These are phyloP conservation scores for Drosophila erecta DNA, from an alignment of 1,140 invertebrate species.

Conservation along the genomic window DNA sequence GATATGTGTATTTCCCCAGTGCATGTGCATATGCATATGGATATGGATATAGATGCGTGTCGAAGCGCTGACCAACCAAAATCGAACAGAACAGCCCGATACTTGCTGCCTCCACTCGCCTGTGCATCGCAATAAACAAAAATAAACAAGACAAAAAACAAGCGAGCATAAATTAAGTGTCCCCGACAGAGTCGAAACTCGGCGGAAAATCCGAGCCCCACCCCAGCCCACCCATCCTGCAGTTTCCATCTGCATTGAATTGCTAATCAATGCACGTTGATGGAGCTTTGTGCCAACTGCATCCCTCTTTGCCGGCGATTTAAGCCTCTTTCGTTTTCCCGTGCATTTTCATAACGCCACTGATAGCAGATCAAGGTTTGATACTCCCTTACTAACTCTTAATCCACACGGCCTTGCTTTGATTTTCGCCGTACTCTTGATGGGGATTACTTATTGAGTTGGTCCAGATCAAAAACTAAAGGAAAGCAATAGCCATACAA, in stretches of 20 bases:
- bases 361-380: constrained; percentile 1
- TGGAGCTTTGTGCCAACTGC: constrained; percentile 2
- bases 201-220: neutral
- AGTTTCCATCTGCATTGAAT: constrained; percentile 45
- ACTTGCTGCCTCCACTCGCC: neutral
- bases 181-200: constrained; percentile 12
- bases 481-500: too few relatives aligned
- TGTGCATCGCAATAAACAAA: constrained; percentile 70
- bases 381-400: too few relatives aligned
- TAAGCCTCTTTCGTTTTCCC: constrained; percentile 10
- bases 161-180: constrained; percentile 67
- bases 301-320: constrained; percentile 7
- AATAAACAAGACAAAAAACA: constrained; percentile 33
- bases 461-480: too few relatives aligned
- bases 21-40: constrained; percentile 39
- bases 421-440: too few relatives aligned
- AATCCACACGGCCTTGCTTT: neutral
- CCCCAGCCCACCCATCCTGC: neutral
- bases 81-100: constrained; percentile 60
- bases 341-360: neutral
- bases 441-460: too few relatives aligned
- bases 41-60: constrained; percentile 32
- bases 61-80: constrained; percentile 73
- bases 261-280: constrained; percentile 60
- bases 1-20: constrained; percentile 3